Conservation (phyloP, 1,140 invertebrate species). For the Drosophila micromelanica region DNA sequence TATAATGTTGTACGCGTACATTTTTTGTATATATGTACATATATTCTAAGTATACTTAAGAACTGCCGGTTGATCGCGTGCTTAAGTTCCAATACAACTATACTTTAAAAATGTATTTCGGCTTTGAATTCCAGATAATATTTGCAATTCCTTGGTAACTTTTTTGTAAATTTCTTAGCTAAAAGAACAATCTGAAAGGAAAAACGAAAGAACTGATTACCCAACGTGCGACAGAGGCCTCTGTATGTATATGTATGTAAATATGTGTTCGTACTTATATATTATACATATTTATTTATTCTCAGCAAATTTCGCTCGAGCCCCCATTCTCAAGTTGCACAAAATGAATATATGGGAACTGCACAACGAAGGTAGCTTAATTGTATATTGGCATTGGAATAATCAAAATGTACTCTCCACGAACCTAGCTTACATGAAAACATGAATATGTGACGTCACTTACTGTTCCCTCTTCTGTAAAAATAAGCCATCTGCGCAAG, state of each 20-base stretch:
- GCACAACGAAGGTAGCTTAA: neutral
- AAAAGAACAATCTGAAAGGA: neutral
- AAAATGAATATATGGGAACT: neutral
- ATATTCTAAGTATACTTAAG: constrained; percentile 2
- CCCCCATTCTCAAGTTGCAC: constrained; percentile 1
- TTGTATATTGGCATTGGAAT: neutral
- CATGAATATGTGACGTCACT: constrained; percentile 16
- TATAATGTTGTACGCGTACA: neutral
- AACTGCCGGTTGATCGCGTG: neutral
- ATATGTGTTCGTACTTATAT: neutral
- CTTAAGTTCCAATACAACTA: neutral
- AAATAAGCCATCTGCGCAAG: constrained; percentile 7
- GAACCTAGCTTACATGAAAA: neutral
- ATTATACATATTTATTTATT: neutral
- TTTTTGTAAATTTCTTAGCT: too few relatives aligned
- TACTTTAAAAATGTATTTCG: neutral
- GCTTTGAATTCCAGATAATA: neutral
- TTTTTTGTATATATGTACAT: too few relatives aligned
- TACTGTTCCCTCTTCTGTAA: neutral
- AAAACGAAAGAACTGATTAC: neutral
- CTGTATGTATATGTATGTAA: too few relatives aligned
- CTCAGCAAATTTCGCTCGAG: neutral
- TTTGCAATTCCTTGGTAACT: neutral
- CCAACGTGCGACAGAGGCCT: neutral
- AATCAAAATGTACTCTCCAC: too few relatives aligned